phyloP scores from a whole-genome alignment of 37 sponge, comb jelly and placozoan genomes.

The Bolinopsis microptera region DNA sequence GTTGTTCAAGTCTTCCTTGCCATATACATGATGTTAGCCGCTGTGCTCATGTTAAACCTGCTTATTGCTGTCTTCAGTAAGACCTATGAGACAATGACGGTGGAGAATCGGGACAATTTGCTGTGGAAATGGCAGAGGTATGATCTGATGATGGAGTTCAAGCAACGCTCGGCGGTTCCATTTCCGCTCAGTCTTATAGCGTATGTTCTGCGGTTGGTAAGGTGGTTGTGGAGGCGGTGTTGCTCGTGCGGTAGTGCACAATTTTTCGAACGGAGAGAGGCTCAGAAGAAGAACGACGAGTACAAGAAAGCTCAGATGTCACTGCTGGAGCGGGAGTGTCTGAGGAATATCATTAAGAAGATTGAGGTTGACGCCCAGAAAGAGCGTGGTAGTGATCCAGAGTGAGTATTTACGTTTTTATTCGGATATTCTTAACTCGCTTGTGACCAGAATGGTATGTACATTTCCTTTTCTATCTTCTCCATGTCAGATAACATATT shows the following conservation, averaged over 20 bases:
- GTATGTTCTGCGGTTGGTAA: not conserved
- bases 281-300: slow-evolving; percentile 29
- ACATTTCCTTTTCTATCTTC: too few relatives aligned
- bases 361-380: not conserved
- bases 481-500: too few relatives aligned
- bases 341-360: slow-evolving; percentile 16
- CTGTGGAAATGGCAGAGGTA: slow-evolving; percentile 14
- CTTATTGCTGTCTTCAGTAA: slow-evolving; percentile 28
- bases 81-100: not conserved
- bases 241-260: not conserved
- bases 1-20: not conserved
- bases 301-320: slow-evolving; percentile 30
- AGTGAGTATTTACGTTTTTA: not conserved
- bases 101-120: slow-evolving; percentile 1
- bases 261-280: not conserved
- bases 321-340: not conserved
- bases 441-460: too few relatives aligned
- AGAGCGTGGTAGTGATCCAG: not conserved
- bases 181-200: slow-evolving; percentile 13
- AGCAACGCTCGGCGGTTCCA: not conserved
- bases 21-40: not conserved
- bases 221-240: not conserved
- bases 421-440: too few relatives aligned
- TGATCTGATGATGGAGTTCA: slow-evolving; percentile 46
- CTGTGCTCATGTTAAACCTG: slow-evolving; percentile 16